These are phyloP conservation scores for Orientallactaga bullata DNA, from an alignment of 2,113 vertebrate species.

Conservation along the genomic window DNA sequence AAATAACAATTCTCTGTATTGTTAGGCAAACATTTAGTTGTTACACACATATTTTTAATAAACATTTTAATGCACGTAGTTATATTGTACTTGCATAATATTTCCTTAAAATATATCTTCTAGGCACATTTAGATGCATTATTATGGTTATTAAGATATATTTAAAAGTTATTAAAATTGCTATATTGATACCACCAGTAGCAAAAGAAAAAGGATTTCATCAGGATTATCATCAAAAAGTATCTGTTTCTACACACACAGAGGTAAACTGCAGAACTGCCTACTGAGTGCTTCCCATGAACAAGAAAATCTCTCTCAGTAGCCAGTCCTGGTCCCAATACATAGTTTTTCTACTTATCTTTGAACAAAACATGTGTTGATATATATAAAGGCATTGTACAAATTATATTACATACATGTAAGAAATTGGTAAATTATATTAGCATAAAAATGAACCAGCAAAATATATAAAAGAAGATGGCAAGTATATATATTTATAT, in stretches of 20 bases:
- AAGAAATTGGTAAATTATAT: not conserved
- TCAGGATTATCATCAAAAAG: not conserved
- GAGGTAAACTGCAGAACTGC: not conserved
- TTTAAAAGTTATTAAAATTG: not conserved
- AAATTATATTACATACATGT: not conserved
- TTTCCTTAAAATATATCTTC: constrained; percentile 46
- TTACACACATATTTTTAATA: not conserved
- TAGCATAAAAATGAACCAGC: not conserved
- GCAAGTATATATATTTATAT: not conserved
- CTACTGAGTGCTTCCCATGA: constrained; percentile 24
- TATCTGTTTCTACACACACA: not conserved
- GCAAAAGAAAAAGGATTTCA: not conserved
- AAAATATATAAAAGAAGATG: not conserved
- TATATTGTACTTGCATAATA: constrained; percentile 26
- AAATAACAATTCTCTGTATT: not conserved
- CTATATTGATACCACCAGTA: not conserved
- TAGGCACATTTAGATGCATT: constrained; percentile 21
- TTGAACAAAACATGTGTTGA: not conserved
- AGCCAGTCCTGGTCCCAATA: not conserved
- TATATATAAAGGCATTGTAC: not conserved
- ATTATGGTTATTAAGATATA: not conserved
- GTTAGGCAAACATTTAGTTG: not conserved
- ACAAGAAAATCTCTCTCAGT: constrained; percentile 5
- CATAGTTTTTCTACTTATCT: not conserved
- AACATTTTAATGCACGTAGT: not conserved